phyloP scores from a whole-genome alignment of 2,113 vertebrate species.

The Cryptomyrus ogoouensis region DNA sequence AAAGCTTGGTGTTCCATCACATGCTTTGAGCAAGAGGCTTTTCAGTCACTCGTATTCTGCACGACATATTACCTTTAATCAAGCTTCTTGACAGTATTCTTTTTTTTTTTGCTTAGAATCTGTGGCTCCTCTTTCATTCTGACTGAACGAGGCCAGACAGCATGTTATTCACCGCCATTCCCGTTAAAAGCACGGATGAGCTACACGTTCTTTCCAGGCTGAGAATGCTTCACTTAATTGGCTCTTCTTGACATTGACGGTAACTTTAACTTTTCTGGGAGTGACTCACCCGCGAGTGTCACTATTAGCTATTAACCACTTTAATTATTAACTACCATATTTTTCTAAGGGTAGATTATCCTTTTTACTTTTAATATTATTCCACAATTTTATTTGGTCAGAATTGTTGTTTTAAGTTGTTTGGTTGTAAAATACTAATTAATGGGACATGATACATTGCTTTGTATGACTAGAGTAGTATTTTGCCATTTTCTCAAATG shows the following conservation, averaged over 20 bases:
- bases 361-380: not conserved
- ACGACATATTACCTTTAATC: conserved; percentile 6
- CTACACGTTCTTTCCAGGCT: not conserved
- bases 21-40: not conserved
- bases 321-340: not conserved
- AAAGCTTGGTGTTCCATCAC: not conserved
- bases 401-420: not conserved
- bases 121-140: conserved; percentile 1
- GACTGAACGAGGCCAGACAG: not conserved
- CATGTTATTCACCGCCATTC: not conserved
- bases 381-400: not conserved
- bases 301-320: not conserved
- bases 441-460: not conserved
- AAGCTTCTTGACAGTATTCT: not conserved
- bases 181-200: not conserved
- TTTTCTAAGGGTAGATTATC: not conserved
- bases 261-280: not conserved
- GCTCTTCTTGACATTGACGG: not conserved
- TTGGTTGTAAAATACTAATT: not conserved
- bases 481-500: not conserved
- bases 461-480: not conserved
- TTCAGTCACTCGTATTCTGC: not conserved
- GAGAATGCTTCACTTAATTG: not conserved
- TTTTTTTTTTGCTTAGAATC: not conserved
- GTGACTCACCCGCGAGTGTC: not conserved